phyloP scores from a whole-genome alignment of 2,113 vertebrate genomes.

The Dolichallabes microphthalmus region DNA sequence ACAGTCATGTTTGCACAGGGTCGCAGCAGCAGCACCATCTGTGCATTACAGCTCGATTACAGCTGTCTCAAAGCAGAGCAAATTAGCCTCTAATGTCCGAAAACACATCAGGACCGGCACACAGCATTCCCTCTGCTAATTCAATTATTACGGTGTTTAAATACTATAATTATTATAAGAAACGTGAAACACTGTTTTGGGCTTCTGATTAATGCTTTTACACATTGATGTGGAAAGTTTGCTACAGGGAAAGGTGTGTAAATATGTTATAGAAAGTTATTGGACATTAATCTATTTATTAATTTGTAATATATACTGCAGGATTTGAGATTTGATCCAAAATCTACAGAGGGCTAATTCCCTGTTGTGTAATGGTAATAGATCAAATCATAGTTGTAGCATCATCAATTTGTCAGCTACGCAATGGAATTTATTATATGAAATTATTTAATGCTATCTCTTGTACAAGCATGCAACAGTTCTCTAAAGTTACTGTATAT shows the following conservation, averaged over 20 bases:
- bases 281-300: neutral
- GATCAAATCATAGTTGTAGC: neutral
- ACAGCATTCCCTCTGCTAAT: neutral
- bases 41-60: constrained; percentile 34
- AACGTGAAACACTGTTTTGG: neutral
- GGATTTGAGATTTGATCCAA: neutral
- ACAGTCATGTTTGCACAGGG: constrained; percentile 38
- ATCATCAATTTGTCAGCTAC: neutral
- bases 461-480: neutral
- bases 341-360: neutral
- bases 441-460: neutral
- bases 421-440: neutral
- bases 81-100: neutral
- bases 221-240: neutral
- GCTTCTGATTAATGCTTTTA: neutral
- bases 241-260: neutral
- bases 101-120: neutral
- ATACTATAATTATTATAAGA: neutral
- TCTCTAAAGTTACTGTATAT: neutral
- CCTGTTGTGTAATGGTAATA: neutral
- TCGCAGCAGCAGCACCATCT: constrained; percentile 39
- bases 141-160: neutral
- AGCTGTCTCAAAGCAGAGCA: constrained; percentile 3
- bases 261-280: neutral
- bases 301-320: neutral